Evolutionary conservation across 2,888 invertebrate species (phyloP).

Genomic region (Leucophora obtusa): DNA sequence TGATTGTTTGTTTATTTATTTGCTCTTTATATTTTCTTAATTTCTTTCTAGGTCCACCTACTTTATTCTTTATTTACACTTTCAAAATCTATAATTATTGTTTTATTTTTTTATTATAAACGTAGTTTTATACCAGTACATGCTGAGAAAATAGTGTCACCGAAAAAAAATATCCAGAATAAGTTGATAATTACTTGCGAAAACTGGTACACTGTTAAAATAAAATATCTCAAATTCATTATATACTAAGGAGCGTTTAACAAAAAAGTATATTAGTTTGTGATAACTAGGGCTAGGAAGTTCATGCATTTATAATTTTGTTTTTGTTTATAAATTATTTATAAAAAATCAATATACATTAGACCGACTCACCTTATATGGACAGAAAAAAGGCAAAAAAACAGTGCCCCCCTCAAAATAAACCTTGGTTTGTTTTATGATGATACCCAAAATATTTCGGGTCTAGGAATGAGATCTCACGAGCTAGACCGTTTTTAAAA

Average conservation of each 20-base stretch:
- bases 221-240: neutral
- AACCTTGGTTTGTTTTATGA: no score
- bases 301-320: no score
- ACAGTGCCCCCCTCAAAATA: no score
- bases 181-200: constrained; percentile 27
- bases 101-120: neutral
- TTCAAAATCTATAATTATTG: constrained; percentile 13
- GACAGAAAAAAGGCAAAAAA: no score
- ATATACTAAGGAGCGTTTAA: neutral
- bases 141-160: neutral
- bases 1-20: constrained; percentile 4
- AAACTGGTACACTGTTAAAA: constrained; percentile 2
- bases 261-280: no score
- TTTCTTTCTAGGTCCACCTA: constrained; percentile 21
- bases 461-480: no score
- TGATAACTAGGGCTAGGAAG: no score
- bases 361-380: no score
- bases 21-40: neutral
- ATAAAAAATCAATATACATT: no score
- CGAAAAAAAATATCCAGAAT: neutral
- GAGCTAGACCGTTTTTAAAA: no score
- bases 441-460: no score
- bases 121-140: neutral
- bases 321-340: no score
- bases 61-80: constrained; percentile 30